Conservation (phyloP, 2,113 vertebrate genomes). For the Chauna torquata region DNA sequence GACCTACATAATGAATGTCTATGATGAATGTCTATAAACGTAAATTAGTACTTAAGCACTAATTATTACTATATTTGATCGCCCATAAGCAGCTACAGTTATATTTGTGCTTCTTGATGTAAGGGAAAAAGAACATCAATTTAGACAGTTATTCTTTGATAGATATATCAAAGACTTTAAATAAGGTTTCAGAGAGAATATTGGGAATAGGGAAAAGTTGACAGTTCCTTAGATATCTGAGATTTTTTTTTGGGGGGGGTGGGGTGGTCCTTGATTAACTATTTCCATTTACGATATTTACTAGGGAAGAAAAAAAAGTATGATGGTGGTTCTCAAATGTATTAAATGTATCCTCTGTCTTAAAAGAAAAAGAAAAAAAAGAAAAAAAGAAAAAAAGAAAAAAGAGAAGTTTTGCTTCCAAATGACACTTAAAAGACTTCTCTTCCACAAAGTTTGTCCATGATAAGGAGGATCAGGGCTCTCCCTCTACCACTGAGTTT, state of each 20-base stretch:
- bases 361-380: not conserved
- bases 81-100: not conserved
- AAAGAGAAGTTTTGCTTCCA: not conserved
- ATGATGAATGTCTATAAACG: not conserved
- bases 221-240: not conserved
- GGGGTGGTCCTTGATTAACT: not conserved
- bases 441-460: not conserved
- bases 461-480: not conserved
- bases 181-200: not conserved
- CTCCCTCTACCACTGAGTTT: not conserved
- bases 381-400: not conserved
- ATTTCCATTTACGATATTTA: not conserved
- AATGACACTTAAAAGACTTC: not conserved
- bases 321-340: not conserved
- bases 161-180: conserved; percentile 15
- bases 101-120: conserved; percentile 30
- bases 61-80: conserved; percentile 22
- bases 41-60: not conserved
- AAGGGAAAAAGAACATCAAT: not conserved
- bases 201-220: not conserved
- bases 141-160: not conserved
- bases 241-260: not conserved
- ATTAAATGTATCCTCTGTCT: not conserved
- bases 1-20: not conserved
- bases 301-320: fast-evolving